These are phyloP conservation scores for Eptesicus fuscus DNA, from an alignment of 2,113 vertebrate genomes.

Conservation along the genomic window DNA sequence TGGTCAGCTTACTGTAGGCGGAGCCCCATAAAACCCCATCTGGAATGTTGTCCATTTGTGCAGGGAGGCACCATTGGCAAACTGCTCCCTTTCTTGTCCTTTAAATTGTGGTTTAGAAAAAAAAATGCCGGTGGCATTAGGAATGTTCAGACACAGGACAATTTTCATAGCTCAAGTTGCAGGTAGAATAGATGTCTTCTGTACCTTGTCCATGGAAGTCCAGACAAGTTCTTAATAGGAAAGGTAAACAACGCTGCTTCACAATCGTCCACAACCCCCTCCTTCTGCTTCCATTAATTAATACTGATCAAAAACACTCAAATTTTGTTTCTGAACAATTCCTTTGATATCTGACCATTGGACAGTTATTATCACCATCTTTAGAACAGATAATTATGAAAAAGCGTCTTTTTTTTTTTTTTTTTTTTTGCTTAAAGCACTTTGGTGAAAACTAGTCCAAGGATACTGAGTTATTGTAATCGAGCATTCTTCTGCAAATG, in stretches of 20 bases:
- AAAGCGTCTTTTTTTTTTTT: background rate
- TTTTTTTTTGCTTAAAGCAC: background rate
- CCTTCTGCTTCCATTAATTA: conserved; percentile 56
- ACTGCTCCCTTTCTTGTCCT: conserved; percentile 48
- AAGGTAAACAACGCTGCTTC: conserved; percentile 72
- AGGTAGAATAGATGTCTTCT: conserved; percentile 66
- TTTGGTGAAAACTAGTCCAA: conserved; percentile 44
- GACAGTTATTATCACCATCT: conserved; percentile 10
- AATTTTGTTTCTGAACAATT: conserved; percentile 54
- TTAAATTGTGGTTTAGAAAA: conserved; percentile 61
- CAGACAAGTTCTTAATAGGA: conserved; percentile 69
- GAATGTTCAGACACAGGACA: conserved; percentile 64
- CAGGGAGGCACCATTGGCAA: background rate
- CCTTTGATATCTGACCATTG: conserved; percentile 33
- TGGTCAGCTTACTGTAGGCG: background rate
- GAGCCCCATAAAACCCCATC: background rate
- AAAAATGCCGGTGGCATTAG: conserved; percentile 71
- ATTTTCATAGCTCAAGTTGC: conserved; percentile 77
- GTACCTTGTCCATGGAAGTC: conserved; percentile 61
- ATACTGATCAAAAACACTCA: conserved; percentile 39
- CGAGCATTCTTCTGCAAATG: background rate
- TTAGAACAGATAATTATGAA: conserved; percentile 31
- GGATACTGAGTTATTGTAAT: background rate
- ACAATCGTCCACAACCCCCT: conserved; percentile 24
- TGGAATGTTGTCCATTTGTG: background rate